Evolutionary conservation across 1,140 invertebrate species (phyloP), one percentile per base, ranked within the genome.

Genomic region (Caenorhabditis inopinata): DNA sequence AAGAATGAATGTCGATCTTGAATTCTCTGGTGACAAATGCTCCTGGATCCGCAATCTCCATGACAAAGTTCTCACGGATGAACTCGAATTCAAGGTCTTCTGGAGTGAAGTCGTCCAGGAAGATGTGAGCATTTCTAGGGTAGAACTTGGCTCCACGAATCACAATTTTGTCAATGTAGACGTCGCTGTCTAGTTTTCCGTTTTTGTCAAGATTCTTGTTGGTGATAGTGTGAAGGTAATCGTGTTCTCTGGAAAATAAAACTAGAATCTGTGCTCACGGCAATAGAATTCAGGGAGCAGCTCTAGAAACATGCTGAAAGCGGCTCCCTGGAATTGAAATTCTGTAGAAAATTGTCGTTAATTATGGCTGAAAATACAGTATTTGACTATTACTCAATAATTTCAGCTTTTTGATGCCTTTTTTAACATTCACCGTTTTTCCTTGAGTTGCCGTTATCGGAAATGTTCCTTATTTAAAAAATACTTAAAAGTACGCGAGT

Each of bases 71-170:
- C n/a, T 88, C 87, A 47, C 87, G 79, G 46, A 88, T 83, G 53
- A 89, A 86, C 18, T 85, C 84, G 68, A 88, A 88, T 53, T 88
- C 85, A 47, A 87, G 80, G 23, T 83, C 80, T 38, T 87, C 87
- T 12, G 86, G 86, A 42, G 83, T 88, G 82, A 84, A 87, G 49
- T 88, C 86, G 47, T 88, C 87, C 38, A 85, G 81, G 74, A 87
- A 88, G 21, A 88, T 74, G 53, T 88, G 87, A 47, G 86, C 82
- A 51, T 85, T 85, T 76, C 84, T 51, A 14, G 87, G 87, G 74
- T 88, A 88, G 83, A 84, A 88, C 25, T 88, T 84, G 27, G 88
- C 85, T 11, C 87, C 87, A 38, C 87, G 85, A 35, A 88, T 82
- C 18, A 88, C 80, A 78, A 88, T 88, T 73, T 85, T 84, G 38